A percentile compares a stretch with the other conserved stretches of the same genome.
phyloP scores from a whole-genome alignment of 2,888 invertebrate species.

The Pocota personata region DNA sequence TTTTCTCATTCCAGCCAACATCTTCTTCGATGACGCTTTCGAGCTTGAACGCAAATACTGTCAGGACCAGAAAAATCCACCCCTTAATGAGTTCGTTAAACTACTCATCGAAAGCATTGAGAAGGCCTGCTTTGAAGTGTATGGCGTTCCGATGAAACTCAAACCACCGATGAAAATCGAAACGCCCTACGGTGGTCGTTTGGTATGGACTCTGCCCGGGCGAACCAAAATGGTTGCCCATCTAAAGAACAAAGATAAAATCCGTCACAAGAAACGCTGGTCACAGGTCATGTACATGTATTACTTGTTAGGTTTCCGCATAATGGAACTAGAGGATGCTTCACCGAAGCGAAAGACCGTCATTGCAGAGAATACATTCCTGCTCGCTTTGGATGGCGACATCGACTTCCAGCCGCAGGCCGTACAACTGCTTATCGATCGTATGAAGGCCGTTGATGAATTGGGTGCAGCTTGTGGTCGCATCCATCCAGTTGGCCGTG shows the following conservation, averaged over 20 bases:
- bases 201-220: constrained; percentile 93
- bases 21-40: constrained; percentile 94
- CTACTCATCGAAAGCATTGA: constrained; percentile 89
- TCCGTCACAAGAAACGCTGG: constrained; percentile 95
- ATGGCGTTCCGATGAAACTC: constrained; percentile 86
- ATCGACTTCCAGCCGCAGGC: constrained; percentile 93
- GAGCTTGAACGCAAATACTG: constrained; percentile 83
- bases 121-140: constrained; percentile 89
- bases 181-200: constrained; percentile 93
- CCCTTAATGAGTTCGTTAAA: constrained; percentile 92
- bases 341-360: constrained; percentile 84
- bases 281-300: constrained; percentile 98
- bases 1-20: constrained; percentile 85
- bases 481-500: constrained; percentile 93
- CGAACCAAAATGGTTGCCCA: constrained; percentile 93
- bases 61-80: constrained; percentile 85
- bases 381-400: constrained; percentile 94
- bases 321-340: constrained; percentile 86
- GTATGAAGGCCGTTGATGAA: constrained; percentile 92
- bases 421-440: constrained; percentile 90
- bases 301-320: constrained; percentile 91
- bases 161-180: constrained; percentile 89
- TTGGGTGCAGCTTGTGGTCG: constrained; percentile 95
- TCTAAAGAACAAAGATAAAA: constrained; percentile 94
- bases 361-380: constrained; percentile 91